phyloP scores from a whole-genome alignment of 2,888 invertebrate species.

The Bursaphelenchus okinawaensis region DNA sequence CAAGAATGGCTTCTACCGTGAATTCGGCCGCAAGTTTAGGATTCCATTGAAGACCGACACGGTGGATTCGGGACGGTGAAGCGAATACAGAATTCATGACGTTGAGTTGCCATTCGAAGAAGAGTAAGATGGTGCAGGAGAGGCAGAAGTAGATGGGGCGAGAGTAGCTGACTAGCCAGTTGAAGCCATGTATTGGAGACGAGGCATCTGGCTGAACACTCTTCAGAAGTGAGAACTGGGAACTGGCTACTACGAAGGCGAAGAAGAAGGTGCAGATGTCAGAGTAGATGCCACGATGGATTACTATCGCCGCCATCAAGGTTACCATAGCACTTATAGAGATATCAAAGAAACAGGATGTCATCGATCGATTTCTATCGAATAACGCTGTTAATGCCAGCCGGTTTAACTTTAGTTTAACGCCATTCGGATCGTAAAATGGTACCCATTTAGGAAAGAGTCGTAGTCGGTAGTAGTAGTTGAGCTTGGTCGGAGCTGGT shows the following conservation, averaged over 20 bases:
- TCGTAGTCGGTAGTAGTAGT: conserved; percentile 51
- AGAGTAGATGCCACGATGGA: conserved; percentile 71
- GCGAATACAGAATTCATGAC: neutral
- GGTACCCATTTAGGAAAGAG: conserved; percentile 37
- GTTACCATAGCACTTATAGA: conserved; percentile 78
- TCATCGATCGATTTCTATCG: conserved; percentile 77
- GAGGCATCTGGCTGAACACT: conserved; percentile 98
- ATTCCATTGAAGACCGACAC: conserved; percentile 12
- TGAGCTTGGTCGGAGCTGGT: conserved; percentile 30
- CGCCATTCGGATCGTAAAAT: conserved; percentile 28
- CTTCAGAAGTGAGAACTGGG: conserved; percentile 69
- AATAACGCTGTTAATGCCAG: conserved; percentile 82
- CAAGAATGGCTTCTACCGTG: conserved; percentile 20
- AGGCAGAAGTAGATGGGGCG: conserved; percentile 87
- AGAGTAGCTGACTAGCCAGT: conserved; percentile 60
- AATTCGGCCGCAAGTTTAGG: conserved; percentile 7
- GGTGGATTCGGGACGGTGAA: neutral
- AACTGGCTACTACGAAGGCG: conserved; percentile 93
- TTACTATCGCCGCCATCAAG: conserved; percentile 62
- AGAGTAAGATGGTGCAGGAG: conserved; percentile 65
- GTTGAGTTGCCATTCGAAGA: conserved; percentile 52
- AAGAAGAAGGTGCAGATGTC: conserved; percentile 89
- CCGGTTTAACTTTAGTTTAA: conserved; percentile 66
- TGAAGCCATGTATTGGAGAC: conserved; percentile 79
- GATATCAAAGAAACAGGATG: conserved; percentile 76